Evolutionary conservation across 1,140 invertebrate genomes (phyloP).

Genomic region (Oncopeltus fasciatus): DNA sequence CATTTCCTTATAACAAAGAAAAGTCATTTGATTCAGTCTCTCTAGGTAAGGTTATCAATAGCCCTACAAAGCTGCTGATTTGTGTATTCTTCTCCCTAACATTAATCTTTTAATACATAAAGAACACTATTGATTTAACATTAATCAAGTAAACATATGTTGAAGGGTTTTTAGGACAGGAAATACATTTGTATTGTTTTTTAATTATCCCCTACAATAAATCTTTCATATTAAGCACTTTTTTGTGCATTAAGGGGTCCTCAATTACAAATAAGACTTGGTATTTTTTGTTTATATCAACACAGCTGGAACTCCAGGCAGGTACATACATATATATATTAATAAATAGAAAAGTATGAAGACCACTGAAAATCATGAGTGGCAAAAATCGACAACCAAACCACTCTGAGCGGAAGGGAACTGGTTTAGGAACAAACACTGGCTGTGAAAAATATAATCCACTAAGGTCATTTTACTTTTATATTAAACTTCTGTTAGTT

Average conservation of each 20-base stretch:
- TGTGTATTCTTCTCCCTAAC: background rate
- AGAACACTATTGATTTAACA: background rate
- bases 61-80: background rate
- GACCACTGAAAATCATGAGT: no score
- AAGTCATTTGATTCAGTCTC: background rate
- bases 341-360: no score
- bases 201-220: background rate
- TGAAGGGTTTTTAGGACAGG: background rate
- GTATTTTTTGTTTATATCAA: background rate
- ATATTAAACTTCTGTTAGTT: slow-evolving; percentile 1
- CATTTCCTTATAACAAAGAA: background rate
- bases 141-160: background rate
- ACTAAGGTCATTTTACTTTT: background rate
- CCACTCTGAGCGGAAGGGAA: background rate
- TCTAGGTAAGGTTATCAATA: background rate
- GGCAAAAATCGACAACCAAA: background rate
- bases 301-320: background rate
- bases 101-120: background rate
- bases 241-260: no score
- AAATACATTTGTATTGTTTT: background rate
- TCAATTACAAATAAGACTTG: background rate
- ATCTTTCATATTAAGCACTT: no score
- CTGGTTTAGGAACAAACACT: background rate
- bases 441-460: background rate
- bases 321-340: no score